Evolutionary conservation across 2,113 vertebrate genomes (phyloP).

Genomic region (Clupea harengus): DNA sequence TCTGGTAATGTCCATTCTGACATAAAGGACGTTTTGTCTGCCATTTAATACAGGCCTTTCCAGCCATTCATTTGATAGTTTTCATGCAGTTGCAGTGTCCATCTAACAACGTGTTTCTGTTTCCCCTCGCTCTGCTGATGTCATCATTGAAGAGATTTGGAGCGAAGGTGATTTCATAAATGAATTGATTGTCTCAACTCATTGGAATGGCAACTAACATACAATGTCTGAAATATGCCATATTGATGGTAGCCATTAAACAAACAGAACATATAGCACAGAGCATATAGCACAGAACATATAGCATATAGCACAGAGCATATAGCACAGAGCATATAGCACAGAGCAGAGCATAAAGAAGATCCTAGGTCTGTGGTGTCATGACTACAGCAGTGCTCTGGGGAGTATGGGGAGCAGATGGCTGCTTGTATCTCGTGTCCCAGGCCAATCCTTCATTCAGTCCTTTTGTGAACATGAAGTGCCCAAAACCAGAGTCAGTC

Average conservation of each 20-base stretch:
- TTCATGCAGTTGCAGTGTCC: neutral
- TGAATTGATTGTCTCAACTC: neutral
- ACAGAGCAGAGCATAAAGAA: neutral
- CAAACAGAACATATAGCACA: neutral
- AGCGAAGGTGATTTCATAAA: conserved; percentile 66
- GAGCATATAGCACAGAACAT: neutral
- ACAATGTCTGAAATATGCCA: neutral
- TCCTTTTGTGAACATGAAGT: neutral
- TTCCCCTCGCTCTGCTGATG: conserved; percentile 41
- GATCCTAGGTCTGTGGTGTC: neutral
- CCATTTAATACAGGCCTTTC: neutral
- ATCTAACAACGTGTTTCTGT: conserved; percentile 31
- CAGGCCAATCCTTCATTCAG: neutral
- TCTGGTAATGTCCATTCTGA: neutral
- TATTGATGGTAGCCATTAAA: neutral
- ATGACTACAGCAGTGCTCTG: neutral
- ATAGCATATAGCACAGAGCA: neutral
- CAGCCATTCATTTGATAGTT: conserved; percentile 13
- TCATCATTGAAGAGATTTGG: conserved; percentile 58
- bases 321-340: neutral
- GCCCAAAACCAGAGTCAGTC: neutral
- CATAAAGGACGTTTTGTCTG: neutral
- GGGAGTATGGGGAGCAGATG: too few species aligned
- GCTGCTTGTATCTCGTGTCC: too few species aligned
- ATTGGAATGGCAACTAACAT: neutral